Evolutionary conservation across 2,113 vertebrate genomes (phyloP), one percentile per base, ranked within the genome.

Genomic region (Reinhardtius hippoglossoides): DNA sequence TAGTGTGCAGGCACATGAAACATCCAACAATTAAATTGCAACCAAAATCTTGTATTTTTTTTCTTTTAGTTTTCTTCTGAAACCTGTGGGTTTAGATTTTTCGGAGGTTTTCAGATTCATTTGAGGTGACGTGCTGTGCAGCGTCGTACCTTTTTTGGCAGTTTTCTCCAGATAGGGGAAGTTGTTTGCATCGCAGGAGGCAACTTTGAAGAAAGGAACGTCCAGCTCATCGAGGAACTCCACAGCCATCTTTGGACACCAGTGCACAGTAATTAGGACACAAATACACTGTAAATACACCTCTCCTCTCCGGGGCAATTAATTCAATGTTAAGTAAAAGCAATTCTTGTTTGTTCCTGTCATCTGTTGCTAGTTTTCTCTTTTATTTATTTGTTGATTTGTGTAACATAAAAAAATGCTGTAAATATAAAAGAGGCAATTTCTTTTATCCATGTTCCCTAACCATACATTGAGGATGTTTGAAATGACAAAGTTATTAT

Each of bases 151-250:
- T 95, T 99, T 99, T 90, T 95, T 95, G 40, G 98, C 97, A 1
- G 96, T 97, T 89, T 96, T 98, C 90, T 97, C 95, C 89, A 99
- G 90, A 76, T 98, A 99, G 0, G 95, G 96, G 76, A 99, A 97
- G 94, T 99, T 99, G 82, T 98, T 98, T 52, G 98, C 97, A 90
- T 99, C 98, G 65, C 95, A 37, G 35, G 66, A 68, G 9, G 50
- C 96, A 63, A 99, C 97, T 96, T 99, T 99, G 83, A 99, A 97
- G 91, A 99, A 99, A 3, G 98, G 98, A 85, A 99, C 97, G 60
- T 96, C 91, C 60, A 99, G 88, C 78, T 98, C 94, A 78, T 99
- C 94, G 27, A 99, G 95, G 87, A 99, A 99, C 78, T 99, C 98
- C 74, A 99, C 96, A 1, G 98, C 97, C 97, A 97, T 97, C 98